Conservation (phyloP, 92 coral and sea anemone species). For the Bergia puertoricense region DNA sequence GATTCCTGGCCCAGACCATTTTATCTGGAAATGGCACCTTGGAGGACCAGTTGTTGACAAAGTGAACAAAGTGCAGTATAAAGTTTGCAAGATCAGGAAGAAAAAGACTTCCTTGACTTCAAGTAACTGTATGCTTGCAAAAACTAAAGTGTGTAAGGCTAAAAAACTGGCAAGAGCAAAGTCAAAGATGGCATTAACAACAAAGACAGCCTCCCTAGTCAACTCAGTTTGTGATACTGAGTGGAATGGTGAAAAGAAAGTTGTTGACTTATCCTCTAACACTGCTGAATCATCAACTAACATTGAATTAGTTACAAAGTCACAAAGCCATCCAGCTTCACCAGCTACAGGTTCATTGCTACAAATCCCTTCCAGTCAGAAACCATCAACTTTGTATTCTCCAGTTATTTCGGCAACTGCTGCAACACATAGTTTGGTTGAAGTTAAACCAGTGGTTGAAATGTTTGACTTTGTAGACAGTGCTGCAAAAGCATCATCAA, state of each 20-base stretch:
- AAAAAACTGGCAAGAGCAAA: constrained; percentile 26
- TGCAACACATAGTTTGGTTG: constrained; percentile 1
- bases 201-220: background rate
- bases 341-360: background rate
- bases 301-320: background rate
- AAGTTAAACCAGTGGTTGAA: background rate
- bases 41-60: constrained; percentile 67
- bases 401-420: background rate
- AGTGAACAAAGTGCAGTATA: constrained; percentile 32
- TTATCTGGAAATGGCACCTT: constrained; percentile 79
- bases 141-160: constrained; percentile 31
- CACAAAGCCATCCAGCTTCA: background rate
- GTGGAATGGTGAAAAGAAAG: background rate
- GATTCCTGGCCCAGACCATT: constrained; percentile 53
- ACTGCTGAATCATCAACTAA: background rate
- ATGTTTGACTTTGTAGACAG: constrained; percentile 31
- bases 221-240: background rate
- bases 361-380: background rate
- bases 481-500: constrained; percentile 3
- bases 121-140: constrained; percentile 19
- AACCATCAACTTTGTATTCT: constrained; percentile 6
- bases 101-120: constrained; percentile 17
- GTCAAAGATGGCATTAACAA: background rate
- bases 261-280: no score
- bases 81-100: constrained; percentile 11